Evolutionary conservation across 2,113 vertebrate species (phyloP).

Genomic region (Anoplopoma fimbria): DNA sequence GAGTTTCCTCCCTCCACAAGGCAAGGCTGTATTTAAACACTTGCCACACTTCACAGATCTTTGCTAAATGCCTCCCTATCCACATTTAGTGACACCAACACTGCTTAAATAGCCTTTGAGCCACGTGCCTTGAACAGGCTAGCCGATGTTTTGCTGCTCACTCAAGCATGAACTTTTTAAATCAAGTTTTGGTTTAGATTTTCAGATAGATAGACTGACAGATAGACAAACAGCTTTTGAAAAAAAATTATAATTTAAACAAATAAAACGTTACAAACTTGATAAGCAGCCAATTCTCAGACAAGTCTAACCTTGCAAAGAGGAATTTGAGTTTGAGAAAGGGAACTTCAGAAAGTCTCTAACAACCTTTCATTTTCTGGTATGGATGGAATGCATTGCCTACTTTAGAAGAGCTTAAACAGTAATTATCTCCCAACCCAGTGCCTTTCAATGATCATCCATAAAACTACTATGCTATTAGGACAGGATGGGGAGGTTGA

Average conservation of each 20-base stretch:
- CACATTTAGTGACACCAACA: conserved; percentile 25
- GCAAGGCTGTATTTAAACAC: conserved; percentile 63
- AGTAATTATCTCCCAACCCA: conserved; percentile 39
- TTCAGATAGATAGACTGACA: background rate
- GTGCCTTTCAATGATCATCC: conserved; percentile 39
- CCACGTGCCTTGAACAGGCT: background rate
- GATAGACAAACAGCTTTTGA: background rate
- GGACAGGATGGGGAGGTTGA: conserved; percentile 29
- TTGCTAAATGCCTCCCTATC: conserved; percentile 39
- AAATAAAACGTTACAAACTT: background rate
- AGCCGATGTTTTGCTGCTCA: background rate
- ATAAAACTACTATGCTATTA: conserved; percentile 27
- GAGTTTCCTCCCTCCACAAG: conserved; percentile 64
- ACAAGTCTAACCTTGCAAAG: conserved; percentile 41
- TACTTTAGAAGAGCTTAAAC: conserved; percentile 36
- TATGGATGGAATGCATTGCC: conserved; percentile 57
- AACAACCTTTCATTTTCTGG: conserved; percentile 39
- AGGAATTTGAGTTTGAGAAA: conserved; percentile 21
- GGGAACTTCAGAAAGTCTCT: conserved; percentile 19
- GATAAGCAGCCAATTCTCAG: conserved; percentile 1
- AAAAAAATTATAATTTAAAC: background rate
- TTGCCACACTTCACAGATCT: conserved; percentile 56
- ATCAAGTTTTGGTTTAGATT: background rate
- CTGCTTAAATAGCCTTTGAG: conserved; percentile 13
- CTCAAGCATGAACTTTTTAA: background rate